Conservation (phyloP, 2,797 vertebrate genomes). For the Lepus oiostolus region DNA sequence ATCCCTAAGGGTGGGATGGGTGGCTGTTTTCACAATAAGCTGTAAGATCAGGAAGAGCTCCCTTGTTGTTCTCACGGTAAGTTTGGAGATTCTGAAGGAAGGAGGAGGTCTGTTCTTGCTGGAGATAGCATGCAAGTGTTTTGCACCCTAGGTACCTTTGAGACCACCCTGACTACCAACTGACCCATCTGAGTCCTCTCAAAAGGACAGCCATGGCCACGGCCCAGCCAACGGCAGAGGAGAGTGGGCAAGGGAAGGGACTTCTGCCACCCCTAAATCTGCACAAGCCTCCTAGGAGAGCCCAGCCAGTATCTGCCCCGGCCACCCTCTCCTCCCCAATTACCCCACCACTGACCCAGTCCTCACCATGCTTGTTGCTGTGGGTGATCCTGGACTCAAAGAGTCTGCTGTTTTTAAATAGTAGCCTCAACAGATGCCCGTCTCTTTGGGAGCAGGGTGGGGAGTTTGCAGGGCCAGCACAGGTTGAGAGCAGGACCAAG, state of each 20-base stretch:
- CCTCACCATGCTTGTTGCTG: neutral
- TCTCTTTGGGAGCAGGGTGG: too few relatives aligned
- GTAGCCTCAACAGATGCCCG: neutral
- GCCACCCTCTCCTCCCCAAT: too few relatives aligned
- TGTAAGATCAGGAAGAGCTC: too few relatives aligned
- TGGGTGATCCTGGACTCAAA: neutral
- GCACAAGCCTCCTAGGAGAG: neutral
- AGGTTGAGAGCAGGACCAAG: neutral
- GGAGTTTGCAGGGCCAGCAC: neutral
- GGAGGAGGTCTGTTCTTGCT: too few relatives aligned
- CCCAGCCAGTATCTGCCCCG: neutral
- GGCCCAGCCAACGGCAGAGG: neutral
- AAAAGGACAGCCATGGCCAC: neutral
- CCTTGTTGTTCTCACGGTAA: too few relatives aligned
- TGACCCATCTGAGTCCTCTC: neutral
- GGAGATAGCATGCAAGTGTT: too few relatives aligned
- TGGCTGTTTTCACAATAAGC: too few relatives aligned
- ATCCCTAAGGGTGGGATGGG: too few relatives aligned
- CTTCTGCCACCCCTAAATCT: neutral
- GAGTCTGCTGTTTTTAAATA: neutral
- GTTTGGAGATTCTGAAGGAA: too few relatives aligned
- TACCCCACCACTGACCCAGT: neutral
- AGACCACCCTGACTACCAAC: too few relatives aligned
- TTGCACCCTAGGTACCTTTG: too few relatives aligned
- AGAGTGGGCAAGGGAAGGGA: neutral